Evolutionary conservation across 1,140 invertebrate species (phyloP), one percentile per base, ranked within the genome.

Genomic region (Zaprionus tsacasi): DNA sequence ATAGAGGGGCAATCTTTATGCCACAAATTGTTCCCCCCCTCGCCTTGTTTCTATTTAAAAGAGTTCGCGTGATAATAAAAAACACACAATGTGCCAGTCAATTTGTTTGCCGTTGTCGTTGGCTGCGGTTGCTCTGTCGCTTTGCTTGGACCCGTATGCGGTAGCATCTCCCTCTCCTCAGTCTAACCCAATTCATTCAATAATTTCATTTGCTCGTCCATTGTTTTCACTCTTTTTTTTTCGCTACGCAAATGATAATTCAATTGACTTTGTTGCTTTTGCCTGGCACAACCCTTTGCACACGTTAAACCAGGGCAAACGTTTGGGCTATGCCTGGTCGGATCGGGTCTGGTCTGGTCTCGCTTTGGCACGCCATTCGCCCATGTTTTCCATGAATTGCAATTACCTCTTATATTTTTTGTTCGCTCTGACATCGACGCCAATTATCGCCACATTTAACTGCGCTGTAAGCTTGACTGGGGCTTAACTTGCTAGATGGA

Each of bases 131-230:
- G 59, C 21, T 21, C 45, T 59, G 69, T 71, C 52, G 25, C 33
- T 35, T 15, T 38, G 54, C 56, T 40, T n/a, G 36, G 38, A 40
- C 57, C 50, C 30, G 25, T 45, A 27, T 36, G 10, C 8, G 27
- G 3, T 30, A 4, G 25, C 6, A n/a, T n/a, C n/a, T 21, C 21
- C 21, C 21, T 21, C 21, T 21, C 21, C 50, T 21, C 65, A 63
- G 66, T 65, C 58, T 81, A 65, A 72, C 80, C 74, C 78, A 87
- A 89, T 88, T 87, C 83, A 88, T 83, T 88, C 77, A 87, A 87
- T 88, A 88, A 87, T 87, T 87, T 78, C 74, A 88, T 87, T 82
- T 77, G 66, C 70, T 63, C 75, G 83, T 81, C 68, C 76, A 87
- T 77, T 86, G 82, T 86, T 81, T 81, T 85, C 67, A 75, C 60